Evolutionary conservation across 2,113 vertebrate species (phyloP).

Genomic region (Boleophthalmus pectinirostris): DNA sequence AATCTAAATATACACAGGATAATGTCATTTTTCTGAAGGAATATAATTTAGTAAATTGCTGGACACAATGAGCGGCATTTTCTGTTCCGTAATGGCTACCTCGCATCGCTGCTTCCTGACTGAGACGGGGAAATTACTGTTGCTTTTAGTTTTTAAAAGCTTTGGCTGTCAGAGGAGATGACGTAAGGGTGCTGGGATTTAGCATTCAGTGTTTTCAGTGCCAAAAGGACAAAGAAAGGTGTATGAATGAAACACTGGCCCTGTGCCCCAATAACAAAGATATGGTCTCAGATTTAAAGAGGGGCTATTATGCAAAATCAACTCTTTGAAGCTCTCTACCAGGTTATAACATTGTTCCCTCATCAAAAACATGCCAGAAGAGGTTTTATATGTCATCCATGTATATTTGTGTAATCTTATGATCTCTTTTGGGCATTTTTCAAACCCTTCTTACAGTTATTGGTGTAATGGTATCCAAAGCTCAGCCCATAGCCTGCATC

Average conservation of each 20-base stretch:
- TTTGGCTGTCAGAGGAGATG: slow-evolving; percentile 8
- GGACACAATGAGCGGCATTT: slow-evolving; percentile 16
- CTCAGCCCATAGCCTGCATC: too few species aligned
- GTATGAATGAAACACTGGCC: not conserved
- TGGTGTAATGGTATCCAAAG: too few species aligned
- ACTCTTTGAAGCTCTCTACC: too few species aligned
- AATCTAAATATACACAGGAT: slow-evolving; percentile 62
- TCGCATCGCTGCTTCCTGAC: not conserved
- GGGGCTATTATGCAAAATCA: too few species aligned
- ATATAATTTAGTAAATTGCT: slow-evolving; percentile 58
- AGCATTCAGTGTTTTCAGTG: not conserved
- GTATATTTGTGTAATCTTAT: too few species aligned
- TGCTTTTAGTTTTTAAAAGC: slow-evolving; percentile 36
- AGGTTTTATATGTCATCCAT: too few species aligned
- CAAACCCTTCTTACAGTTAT: too few species aligned
- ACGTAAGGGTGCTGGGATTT: not conserved
- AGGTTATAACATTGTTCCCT: too few species aligned
- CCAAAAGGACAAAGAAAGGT: not conserved
- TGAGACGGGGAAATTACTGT: slow-evolving; percentile 19
- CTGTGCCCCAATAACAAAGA: too few species aligned
- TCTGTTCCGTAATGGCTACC: slow-evolving; percentile 27
- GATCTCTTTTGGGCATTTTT: too few species aligned
- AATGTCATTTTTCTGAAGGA: slow-evolving; percentile 49
- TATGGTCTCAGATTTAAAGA: too few species aligned
- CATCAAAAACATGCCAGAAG: too few species aligned